Percentiles rank a stretch among this genome's conserved stretches.
Conservation (phyloP, 2,888 invertebrate genomes). For the Drosophila atripex region DNA sequence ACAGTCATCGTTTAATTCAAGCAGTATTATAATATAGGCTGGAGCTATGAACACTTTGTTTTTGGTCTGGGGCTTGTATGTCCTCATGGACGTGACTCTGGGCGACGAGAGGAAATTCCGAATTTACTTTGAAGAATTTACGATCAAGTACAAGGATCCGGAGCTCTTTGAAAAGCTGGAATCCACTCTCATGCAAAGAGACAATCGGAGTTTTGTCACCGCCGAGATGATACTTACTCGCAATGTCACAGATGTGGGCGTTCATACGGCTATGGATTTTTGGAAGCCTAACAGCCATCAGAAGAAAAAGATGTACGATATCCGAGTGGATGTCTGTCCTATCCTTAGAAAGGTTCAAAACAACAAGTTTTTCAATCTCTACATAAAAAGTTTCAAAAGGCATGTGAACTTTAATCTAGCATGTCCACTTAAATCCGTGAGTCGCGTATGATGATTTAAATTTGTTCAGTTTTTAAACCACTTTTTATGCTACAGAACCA, state of each 20-base stretch:
- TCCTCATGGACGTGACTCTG: not conserved
- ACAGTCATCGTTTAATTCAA: not conserved
- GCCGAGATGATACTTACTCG: slow-evolving; percentile 20
- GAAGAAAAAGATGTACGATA: slow-evolving; percentile 43
- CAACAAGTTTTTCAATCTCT: slow-evolving; percentile 37
- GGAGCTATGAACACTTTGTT: slow-evolving; percentile 20
- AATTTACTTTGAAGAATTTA: slow-evolving; percentile 36
- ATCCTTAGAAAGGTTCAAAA: slow-evolving; percentile 24
- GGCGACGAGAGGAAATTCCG: slow-evolving; percentile 32
- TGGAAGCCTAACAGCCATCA: slow-evolving; percentile 35
- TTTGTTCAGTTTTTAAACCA: not conserved
- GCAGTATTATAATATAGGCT: slow-evolving; percentile 3
- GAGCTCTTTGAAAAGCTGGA: slow-evolving; percentile 18
- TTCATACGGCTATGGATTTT: slow-evolving; percentile 48
- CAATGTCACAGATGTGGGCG: slow-evolving; percentile 5
- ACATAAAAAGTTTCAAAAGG: slow-evolving; percentile 17
- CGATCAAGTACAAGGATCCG: slow-evolving; percentile 11
- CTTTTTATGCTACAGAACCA: slow-evolving; percentile 18
- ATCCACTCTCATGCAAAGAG: slow-evolving; percentile 8
- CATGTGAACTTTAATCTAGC: slow-evolving; percentile 14
- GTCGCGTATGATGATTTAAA: not conserved
- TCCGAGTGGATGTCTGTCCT: slow-evolving; percentile 39
- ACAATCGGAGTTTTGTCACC: slow-evolving; percentile 27
- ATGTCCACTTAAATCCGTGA: slow-evolving; percentile 52
- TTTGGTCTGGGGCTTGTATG: slow-evolving; percentile 6